A percentile compares a stretch with the other conserved stretches of the same genome.
Conservation (phyloP, 2,113 vertebrate genomes). For the Turnix velox region DNA sequence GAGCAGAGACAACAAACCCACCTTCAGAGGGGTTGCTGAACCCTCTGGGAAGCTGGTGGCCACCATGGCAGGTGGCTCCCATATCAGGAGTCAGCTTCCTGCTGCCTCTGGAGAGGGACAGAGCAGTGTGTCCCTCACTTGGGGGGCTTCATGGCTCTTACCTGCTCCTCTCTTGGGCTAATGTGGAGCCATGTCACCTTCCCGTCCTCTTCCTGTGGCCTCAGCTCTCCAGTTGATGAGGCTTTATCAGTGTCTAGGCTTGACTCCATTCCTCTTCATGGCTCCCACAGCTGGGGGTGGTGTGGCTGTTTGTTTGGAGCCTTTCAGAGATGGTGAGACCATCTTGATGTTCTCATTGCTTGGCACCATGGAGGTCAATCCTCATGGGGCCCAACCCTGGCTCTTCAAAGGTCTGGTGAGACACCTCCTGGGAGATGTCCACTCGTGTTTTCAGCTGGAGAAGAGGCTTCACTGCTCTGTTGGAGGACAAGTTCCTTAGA, state of each 20-base stretch:
- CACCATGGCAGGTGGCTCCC: background rate
- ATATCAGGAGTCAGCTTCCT: accelerated
- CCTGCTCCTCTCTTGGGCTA: background rate
- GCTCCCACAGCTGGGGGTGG: accelerated
- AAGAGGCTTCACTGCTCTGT: background rate
- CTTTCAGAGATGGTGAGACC: background rate
- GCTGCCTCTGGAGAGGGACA: background rate
- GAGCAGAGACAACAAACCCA: accelerated
- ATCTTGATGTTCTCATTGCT: background rate
- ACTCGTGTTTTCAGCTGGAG: background rate
- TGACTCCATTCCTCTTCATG: background rate
- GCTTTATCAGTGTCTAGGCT: background rate
- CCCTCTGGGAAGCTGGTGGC: background rate
- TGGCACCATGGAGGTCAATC: background rate
- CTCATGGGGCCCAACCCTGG: accelerated
- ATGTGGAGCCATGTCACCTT: background rate
- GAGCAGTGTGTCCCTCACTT: background rate
- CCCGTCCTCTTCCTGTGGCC: background rate
- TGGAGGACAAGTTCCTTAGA: background rate
- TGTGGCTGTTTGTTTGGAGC: no score
- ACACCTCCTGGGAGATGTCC: background rate
- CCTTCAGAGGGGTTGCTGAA: accelerated
- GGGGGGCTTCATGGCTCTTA: background rate
- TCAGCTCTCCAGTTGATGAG: background rate
- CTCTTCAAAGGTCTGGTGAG: background rate